Base-by-base conservation (phyloP, 2,113 vertebrate genomes). In the Sardina pilchardus region DNA sequence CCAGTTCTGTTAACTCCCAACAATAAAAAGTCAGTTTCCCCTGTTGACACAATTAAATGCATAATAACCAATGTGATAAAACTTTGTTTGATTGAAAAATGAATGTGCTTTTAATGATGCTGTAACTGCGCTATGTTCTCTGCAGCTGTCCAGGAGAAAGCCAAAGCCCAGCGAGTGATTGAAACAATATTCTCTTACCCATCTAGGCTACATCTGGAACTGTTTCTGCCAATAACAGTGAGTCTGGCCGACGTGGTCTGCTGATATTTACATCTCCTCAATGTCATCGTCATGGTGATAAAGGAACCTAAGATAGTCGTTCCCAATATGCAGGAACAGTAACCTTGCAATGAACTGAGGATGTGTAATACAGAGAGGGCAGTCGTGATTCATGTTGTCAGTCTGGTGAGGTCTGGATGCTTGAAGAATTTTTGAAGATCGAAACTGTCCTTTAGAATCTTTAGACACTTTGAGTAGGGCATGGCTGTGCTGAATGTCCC, bases 71-170 rank as follows among this genome's bases (percentile, higher is more conserved):
- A 78, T 30, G 71, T 34, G 19, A 14, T 78, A 78, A 78, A 78
- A 36, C 71, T 39, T 78, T 36, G 59, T 78, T 78, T 78, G 26
- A 78, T 78, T 78, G 71, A 34, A 34, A 78, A 78, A 78, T 75
- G 30, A 36, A 34, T 75, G 30, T 14, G 30, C 14, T 75, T 75
- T 75, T 30, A 36, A 75, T 75, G 30, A 36, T 75, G 30, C 1
- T 75, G 67, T 75, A 75, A 75, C 67, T 75, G 36, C 36, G 14
- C 67, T 34, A 36, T 75, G 26, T 12, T 71, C 26, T 9, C 14
- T 34, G 67, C 26, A 75, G 67, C 2, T 30, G 59, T 67, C 34
- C 67, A 14, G 21, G 30, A 36, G 67, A 75, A 34, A 75, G 67
- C 67, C 10, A 16, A 75, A 34, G 26, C 30, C 67, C 67, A 36